Conservation (phyloP, 2,888 invertebrate genomes). For the Caradrina clavipalpis region DNA sequence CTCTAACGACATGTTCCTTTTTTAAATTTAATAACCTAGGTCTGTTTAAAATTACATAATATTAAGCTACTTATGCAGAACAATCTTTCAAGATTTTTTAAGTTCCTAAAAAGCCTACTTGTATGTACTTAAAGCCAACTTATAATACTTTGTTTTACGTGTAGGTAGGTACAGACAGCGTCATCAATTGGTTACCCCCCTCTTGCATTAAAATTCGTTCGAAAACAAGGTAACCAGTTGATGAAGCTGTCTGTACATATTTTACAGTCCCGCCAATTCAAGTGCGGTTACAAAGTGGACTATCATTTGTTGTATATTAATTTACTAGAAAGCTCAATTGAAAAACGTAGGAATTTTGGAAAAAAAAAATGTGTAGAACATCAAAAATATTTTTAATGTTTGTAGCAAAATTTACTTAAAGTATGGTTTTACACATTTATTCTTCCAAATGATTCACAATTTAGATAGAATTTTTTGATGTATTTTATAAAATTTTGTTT, state of each 20-base stretch:
- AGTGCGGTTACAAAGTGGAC: neutral
- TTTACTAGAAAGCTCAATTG: conserved; percentile 4
- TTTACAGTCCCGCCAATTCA: neutral
- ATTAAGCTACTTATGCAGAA: no score
- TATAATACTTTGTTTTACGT: neutral
- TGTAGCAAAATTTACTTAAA: neutral
- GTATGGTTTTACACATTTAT: conserved; percentile 3
- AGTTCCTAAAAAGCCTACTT: neutral
- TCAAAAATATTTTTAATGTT: conserved; percentile 7
- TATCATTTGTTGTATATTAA: conserved; percentile 3
- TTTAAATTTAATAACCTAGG: neutral
- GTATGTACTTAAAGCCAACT: no score
- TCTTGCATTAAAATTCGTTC: no score
- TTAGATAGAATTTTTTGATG: neutral
- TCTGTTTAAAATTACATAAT: neutral
- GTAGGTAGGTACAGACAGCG: neutral
- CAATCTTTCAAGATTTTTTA: no score
- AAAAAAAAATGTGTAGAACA: conserved; percentile 8
- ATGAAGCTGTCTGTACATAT: no score
- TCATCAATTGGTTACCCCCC: no score
- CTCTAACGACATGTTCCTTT: neutral
- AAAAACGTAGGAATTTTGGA: neutral
- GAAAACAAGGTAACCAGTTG: no score
- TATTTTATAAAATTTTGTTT: conserved; percentile 20
- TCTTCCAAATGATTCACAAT: neutral